Conservation (phyloP, 2,888 invertebrate genomes). For the Acholoe squamosa region DNA sequence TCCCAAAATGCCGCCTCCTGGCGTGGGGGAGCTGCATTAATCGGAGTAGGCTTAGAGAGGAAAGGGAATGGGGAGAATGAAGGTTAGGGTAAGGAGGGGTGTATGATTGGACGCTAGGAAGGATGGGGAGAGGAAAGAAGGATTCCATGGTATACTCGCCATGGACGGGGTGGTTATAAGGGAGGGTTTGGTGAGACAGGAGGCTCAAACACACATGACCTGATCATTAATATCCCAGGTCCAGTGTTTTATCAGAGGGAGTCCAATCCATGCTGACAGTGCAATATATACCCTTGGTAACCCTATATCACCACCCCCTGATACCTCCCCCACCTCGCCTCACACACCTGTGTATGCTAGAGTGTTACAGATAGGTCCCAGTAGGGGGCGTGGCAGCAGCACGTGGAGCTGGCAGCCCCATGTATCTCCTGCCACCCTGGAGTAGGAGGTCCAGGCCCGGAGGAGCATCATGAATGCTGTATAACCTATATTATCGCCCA, state of each 20-base stretch:
- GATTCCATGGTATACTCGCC: too few species aligned
- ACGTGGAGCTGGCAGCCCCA: conserved; percentile 35
- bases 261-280: too few species aligned
- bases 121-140: not conserved
- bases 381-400: conserved; percentile 15
- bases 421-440: conserved; percentile 47
- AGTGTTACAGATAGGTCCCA: conserved; percentile 24
- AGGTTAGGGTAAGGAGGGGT: not conserved
- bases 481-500: conserved; percentile 51
- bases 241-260: too few species aligned
- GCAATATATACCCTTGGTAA: too few species aligned
- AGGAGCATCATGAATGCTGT: conserved; percentile 46
- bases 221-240: not conserved
- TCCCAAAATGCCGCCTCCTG: too few species aligned
- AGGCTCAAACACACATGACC: not conserved
- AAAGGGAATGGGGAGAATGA: not conserved
- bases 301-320: not conserved
- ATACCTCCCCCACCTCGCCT: not conserved
- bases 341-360: conserved; percentile 17
- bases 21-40: too few species aligned
- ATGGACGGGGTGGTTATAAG: not conserved
- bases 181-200: not conserved
- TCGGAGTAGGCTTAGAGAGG: not conserved
- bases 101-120: not conserved
- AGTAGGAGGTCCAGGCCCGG: conserved; percentile 12